Percentiles rank a stretch among this genome's conserved stretches.
Conservation (phyloP, 1,140 invertebrate species). For the Oreohelix idahoensis region DNA sequence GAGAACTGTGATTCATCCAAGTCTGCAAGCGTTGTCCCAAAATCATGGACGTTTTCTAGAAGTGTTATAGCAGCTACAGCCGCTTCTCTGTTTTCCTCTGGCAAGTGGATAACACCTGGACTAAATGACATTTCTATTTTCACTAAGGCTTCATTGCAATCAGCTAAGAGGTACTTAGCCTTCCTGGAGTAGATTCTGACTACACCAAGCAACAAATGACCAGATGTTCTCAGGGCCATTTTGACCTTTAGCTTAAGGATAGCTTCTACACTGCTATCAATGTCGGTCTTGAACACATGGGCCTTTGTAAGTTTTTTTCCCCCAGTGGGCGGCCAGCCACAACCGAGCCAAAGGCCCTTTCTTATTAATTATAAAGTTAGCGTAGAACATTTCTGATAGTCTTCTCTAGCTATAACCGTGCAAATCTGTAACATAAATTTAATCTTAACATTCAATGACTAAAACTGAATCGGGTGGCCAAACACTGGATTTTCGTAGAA, state of each 20-base stretch:
- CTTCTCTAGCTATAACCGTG: neutral
- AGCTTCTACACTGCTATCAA: conserved; percentile 99
- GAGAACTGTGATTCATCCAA: conserved; percentile 93
- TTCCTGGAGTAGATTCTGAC: conserved; percentile 99
- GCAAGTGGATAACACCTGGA: conserved; percentile 97
- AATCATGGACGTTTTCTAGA: conserved; percentile 86
- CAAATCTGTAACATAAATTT: neutral
- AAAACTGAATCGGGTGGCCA: neutral
- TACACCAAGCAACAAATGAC: conserved; percentile 96
- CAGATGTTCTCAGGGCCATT: conserved; percentile 97
- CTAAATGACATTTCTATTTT: conserved; percentile 98
- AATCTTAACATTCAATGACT: neutral
- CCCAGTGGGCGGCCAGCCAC: conserved; percentile 99
- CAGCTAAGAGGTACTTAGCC: conserved; percentile 97
- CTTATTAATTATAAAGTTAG: conserved; percentile 99
- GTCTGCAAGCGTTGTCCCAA: conserved; percentile 96
- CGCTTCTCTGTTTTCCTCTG: conserved; percentile 95
- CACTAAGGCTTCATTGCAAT: conserved; percentile 99
- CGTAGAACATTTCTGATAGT: conserved; percentile 84
- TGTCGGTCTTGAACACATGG: conserved; percentile 99
- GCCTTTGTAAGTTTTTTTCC: conserved; percentile 99
- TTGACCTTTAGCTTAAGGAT: conserved; percentile 99
- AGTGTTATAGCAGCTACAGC: conserved; percentile 95
- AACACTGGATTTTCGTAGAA: neutral
- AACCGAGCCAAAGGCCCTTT: conserved; percentile 97